phyloP scores from a whole-genome alignment of 1,140 invertebrate species.

The Brachionus manjavacas region DNA sequence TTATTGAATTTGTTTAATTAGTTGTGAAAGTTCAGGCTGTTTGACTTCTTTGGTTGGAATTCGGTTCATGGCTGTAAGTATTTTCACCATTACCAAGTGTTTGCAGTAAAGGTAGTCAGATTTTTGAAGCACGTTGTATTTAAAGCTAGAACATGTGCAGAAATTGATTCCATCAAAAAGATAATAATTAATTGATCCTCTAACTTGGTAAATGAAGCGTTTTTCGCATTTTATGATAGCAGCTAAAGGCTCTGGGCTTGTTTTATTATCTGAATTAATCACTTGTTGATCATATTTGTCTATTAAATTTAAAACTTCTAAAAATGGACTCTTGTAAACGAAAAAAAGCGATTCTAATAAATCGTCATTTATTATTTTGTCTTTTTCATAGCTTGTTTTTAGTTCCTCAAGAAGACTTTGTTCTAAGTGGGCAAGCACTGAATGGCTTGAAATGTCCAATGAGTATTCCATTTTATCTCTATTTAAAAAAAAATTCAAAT shows the following conservation, averaged over 20 bases:
- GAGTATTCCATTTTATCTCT: background rate
- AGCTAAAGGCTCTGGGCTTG: background rate
- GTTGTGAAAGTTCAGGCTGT: background rate
- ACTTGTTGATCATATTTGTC: constrained; percentile 14
- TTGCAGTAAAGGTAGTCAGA: constrained; percentile 32
- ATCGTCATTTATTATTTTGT: constrained; percentile 30
- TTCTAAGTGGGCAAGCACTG: background rate
- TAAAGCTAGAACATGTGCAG: constrained; percentile 28
- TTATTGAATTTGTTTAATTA: constrained; percentile 36
- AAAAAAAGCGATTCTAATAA: constrained; percentile 36
- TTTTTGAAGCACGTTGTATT: constrained; percentile 34
- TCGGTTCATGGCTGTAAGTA: constrained; percentile 8
- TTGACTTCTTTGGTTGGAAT: background rate
- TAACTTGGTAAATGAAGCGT: constrained; percentile 28
- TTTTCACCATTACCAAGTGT: constrained; percentile 15
- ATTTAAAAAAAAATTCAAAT: background rate
- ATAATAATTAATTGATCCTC: constrained; percentile 39
- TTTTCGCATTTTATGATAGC: background rate
- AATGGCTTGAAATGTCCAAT: background rate
- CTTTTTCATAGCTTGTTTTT: background rate
- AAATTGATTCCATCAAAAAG: constrained; percentile 6
- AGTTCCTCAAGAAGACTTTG: background rate
- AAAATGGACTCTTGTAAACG: constrained; percentile 12
- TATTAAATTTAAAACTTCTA: background rate
- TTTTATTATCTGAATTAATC: background rate